Base-by-base conservation (phyloP, 2,888 invertebrate genomes). In the Alviniconcha strummeri region DNA sequence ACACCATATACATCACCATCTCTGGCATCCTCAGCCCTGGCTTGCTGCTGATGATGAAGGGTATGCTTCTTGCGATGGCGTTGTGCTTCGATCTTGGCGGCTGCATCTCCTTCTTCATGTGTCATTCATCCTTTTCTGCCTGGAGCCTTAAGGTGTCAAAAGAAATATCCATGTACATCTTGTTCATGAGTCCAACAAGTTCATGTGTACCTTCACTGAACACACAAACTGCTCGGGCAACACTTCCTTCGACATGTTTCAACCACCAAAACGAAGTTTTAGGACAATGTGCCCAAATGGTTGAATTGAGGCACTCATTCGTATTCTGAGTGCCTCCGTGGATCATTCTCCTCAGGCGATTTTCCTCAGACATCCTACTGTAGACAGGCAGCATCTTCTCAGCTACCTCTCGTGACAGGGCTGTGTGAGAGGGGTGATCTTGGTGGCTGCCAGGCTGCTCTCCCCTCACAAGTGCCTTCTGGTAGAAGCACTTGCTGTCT, bases 251-350 rank as follows among this genome's bases (percentile, higher is more conserved):
- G 36, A 36, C 36, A 36, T 3, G 36, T 36, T 36, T 36, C 36
- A 36, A 36, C 36, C 36, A 0, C 36, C 36, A 36, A 36, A 74
- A 74, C 0, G 74, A 54, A 6, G 74, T 74, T 55, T 74, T 74
- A 0, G 54, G 74, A 54, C 54, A 54, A 0, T 17, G 54, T 2
- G 0, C 15, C 54, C 54, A 74, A 36, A 74, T 74, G 15, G 5
- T 52, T 17, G 9, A 4, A 15, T 79, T 79, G 36, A 79, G 79
- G 79, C 60, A 79, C 64, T 80, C 80, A 11, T 80, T 71, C 15
- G 80, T 55, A 69, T 80, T 80, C 52, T 80, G 80, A 52, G 69
- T 55, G 15, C 69, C 54, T 15, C 80, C 80, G 15, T 71, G 80
- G 7, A 17, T 13, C 69, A 56, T 67, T 11, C 54, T 64, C 17